Base-by-base conservation (phyloP, 1,140 invertebrate species). In the Trachymyrmex cornetzi region DNA sequence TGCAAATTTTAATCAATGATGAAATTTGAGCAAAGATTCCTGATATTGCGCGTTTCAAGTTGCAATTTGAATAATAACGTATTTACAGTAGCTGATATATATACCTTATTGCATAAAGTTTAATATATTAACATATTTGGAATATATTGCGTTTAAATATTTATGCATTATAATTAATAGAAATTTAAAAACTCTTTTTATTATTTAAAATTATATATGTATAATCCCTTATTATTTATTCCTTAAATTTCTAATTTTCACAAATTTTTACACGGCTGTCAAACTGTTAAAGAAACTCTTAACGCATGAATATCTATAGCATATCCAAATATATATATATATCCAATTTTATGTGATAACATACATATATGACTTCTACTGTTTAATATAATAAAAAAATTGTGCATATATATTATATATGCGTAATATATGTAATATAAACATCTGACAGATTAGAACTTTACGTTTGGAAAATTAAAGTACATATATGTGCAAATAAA, bases 331-430 rank as follows among this genome's bases (percentile, higher is more conserved):
- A 22, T 22, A n/a, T 74, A 61, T 61, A 75, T 11, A 22, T 22
- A n/a, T 74, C 30, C 24, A 38, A 75, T 27, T 75, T 75, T 2
- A 75, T 44, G 9, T 61, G 16, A 75, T 75, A 75, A 75, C 30
- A 34, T 2, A 74, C 5, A 75, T 75, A 44, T 59, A 38, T 75
- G 22, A 2, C 1, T 34, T 30, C 50, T 57, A 75, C 30, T 66
- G 24, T 79, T 53, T 1, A 24, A 69, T 80, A 53, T 79, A 16
- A 55, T 53, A 50, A 53, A 30, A 30, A 30, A 27, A 12, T 9
- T 44, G 44, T 38, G 34, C 48, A 48, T 64, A 6, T 7, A 27
- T 77, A 34, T 34, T 34, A 34, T 27, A 27, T 61, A n/a, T 22
- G 30, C 22, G 12, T 24, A 22, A 67, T 4, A 22, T 66, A 48